A percentile compares a stretch with the other conserved stretches of the same genome.
Evolutionary conservation across 2,888 invertebrate species (phyloP).

Genomic region (Drosophila neotestacea): DNA sequence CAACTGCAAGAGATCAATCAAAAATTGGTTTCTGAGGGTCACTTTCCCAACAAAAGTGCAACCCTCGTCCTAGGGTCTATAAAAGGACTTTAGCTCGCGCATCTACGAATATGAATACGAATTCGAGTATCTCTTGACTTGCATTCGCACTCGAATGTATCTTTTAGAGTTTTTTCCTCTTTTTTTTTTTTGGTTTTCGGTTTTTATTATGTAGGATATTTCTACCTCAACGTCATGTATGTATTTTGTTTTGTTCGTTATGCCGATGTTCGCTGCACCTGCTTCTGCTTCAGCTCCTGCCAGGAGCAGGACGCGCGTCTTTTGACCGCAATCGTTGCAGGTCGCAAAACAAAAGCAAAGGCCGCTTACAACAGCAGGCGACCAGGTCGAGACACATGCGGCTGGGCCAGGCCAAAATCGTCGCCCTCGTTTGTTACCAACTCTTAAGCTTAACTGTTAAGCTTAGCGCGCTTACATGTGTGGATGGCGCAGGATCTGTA

Average conservation of each 20-base stretch:
- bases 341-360: constrained; percentile 47
- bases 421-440: constrained; percentile 13
- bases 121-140: constrained; percentile 32
- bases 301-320: constrained; percentile 71
- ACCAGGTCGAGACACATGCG: neutral
- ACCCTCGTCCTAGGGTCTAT: constrained; percentile 30
- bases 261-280: constrained; percentile 52
- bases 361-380: constrained; percentile 61
- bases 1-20: constrained; percentile 62
- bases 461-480: constrained; percentile 70
- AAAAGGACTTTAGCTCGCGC: constrained; percentile 27
- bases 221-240: constrained; percentile 9
- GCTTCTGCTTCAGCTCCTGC: constrained; percentile 33
- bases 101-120: constrained; percentile 36
- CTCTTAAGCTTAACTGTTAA: constrained; percentile 66
- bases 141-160: constrained; percentile 26
- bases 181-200: neutral
- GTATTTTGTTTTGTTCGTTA: constrained; percentile 27
- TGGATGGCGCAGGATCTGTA: constrained; percentile 30
- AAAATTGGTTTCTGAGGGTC: constrained; percentile 51
- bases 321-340: constrained; percentile 77
- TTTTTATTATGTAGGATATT: constrained; percentile 4
- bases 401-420: constrained; percentile 13
- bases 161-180: too few relatives aligned
- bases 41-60: constrained; percentile 10